Base-by-base conservation (phyloP, 2,113 vertebrate genomes). In the Mesocricetus auratus region DNA sequence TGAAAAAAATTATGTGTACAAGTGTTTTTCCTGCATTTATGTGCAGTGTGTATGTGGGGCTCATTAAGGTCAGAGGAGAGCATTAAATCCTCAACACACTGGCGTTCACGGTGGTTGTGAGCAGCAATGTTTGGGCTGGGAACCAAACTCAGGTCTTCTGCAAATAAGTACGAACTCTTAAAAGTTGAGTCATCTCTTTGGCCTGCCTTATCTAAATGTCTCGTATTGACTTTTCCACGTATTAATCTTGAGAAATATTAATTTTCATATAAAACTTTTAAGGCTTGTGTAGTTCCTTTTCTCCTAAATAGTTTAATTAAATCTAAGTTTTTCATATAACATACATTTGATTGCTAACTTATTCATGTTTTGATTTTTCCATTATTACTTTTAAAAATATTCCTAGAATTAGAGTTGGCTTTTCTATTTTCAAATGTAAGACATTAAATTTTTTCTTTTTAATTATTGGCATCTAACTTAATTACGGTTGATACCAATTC, bases 381-480 rank as follows among this genome's bases (percentile, higher is more conserved):
- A 77, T 83, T 74, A 7, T 74, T 88, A 66, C 33, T 64, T 91
- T 9, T 42, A 16, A 60, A 82, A 60, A 79, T 64, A 85, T 50
- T 58, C 7, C 42, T 47, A 77, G 29, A 86, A 31, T 75, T 94
- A 69, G 6, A 68, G 16, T 53, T 47, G 75, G 39, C 29, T 77
- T 91, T 69, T 73, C 26, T n/a, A 78, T 93, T 93, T 94, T 22
- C 53, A 73, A 85, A 85, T 39, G 24, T 36, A 83, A 83, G 4
- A 3, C 42, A 88, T 68, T 88, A 26, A 86, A 92, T 15, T 69
- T 62, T 88, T 5, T 53, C 9, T 47, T 74, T 93, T 88, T 50
- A 45, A 77, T 74, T n/a, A 62, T 73, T 95, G 31, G 66, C n/a
- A 87, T 64, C 5, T 87, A 96, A 83, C n/a, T 64, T 91, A 83